phyloP scores from a whole-genome alignment of 2,888 invertebrate genomes.

The Phyllotreta cruciferae region DNA sequence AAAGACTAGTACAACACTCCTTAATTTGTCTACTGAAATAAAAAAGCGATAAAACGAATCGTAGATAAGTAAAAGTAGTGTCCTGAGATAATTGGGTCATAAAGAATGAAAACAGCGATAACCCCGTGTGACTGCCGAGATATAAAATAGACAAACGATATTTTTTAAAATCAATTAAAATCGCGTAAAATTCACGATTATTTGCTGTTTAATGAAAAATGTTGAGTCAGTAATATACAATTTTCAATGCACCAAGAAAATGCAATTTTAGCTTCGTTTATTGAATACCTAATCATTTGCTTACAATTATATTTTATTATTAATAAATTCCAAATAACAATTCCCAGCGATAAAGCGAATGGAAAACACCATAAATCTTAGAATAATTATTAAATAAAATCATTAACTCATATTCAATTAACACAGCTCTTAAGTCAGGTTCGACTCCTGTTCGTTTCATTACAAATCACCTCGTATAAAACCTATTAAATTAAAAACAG shows the following conservation, averaged over 20 bases:
- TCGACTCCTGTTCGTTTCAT: no score
- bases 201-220: no score
- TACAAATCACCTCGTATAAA: no score
- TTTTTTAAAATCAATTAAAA: no score
- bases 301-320: slow-evolving; percentile 11
- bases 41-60: slow-evolving; percentile 13
- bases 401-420: slow-evolving; percentile 4
- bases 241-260: no score
- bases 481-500: neutral
- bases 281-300: slow-evolving; percentile 5
- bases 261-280: no score
- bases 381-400: slow-evolving; percentile 8
- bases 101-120: slow-evolving; percentile 1
- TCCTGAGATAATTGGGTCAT: slow-evolving; percentile 13
- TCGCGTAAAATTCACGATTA: no score
- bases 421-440: neutral
- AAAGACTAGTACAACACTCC: slow-evolving; percentile 10
- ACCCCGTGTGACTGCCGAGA: neutral
- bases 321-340: slow-evolving; percentile 9
- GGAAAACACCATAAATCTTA: slow-evolving; percentile 10
- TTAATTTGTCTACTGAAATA: slow-evolving; percentile 9
- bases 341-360: slow-evolving; percentile 1
- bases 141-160: no score
- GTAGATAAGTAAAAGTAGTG: slow-evolving; percentile 3
- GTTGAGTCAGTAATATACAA: no score